Conservation (phyloP, 1,140 invertebrate species). For the Theocolax elegans region DNA sequence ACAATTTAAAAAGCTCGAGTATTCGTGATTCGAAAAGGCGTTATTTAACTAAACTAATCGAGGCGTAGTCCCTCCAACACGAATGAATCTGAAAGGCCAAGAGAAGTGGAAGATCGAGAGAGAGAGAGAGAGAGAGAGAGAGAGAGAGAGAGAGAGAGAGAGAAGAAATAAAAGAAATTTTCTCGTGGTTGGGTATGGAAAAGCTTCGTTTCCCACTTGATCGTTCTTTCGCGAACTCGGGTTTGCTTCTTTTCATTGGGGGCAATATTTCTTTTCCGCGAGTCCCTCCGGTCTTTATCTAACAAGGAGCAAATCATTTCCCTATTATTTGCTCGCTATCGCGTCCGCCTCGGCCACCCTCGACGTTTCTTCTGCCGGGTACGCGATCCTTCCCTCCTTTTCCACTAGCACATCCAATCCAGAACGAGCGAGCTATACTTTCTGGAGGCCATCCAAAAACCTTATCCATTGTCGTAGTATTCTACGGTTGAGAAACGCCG, state of each 20-base stretch:
- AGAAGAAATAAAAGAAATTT: too few relatives aligned
- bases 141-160: not conserved
- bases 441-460: slow-evolving; percentile 64
- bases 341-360: slow-evolving; percentile 43
- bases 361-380: slow-evolving; percentile 31
- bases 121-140: not conserved
- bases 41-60: slow-evolving; percentile 65
- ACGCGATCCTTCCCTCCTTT: not conserved
- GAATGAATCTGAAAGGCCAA: slow-evolving; percentile 60
- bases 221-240: slow-evolving; percentile 4
- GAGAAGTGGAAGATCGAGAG: slow-evolving; percentile 51
- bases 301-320: slow-evolving; percentile 70
- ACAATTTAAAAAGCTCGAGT: too few relatives aligned
- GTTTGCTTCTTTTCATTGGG: slow-evolving; percentile 60
- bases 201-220: slow-evolving; percentile 24
- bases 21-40: slow-evolving; percentile 38
- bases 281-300: slow-evolving; percentile 65
- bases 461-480: slow-evolving; percentile 64
- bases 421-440: slow-evolving; percentile 54
- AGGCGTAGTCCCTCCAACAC: slow-evolving; percentile 54
- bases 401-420: slow-evolving; percentile 2
- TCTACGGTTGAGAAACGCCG: slow-evolving; percentile 49
- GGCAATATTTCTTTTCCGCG: slow-evolving; percentile 66
- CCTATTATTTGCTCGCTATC: slow-evolving; percentile 69
- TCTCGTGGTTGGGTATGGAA: too few relatives aligned